Conservation (phyloP, 2,797 vertebrate species). For the Acanthiza pusilla region DNA sequence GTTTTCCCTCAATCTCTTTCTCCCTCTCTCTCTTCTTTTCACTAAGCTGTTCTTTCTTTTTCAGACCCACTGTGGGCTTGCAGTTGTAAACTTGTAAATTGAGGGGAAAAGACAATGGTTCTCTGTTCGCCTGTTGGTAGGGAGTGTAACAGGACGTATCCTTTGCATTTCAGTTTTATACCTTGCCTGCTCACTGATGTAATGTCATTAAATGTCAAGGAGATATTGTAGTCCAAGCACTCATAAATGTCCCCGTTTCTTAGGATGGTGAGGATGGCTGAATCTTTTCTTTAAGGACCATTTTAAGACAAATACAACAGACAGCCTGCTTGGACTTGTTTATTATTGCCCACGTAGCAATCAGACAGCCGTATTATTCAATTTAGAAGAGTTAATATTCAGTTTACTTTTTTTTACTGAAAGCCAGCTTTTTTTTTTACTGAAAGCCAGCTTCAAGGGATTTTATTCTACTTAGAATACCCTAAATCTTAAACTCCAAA, state of each 20-base stretch:
- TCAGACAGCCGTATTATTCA: background rate
- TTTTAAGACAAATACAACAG: background rate
- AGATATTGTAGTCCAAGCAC: background rate
- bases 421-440: background rate
- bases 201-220: background rate
- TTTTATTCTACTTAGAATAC: background rate
- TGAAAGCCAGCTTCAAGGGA: background rate
- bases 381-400: background rate
- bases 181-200: background rate
- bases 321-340: background rate
- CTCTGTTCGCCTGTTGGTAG: background rate
- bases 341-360: background rate
- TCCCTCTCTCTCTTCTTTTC: accelerated
- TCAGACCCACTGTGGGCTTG: background rate
- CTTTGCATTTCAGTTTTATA: background rate
- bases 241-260: background rate
- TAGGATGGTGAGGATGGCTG: background rate
- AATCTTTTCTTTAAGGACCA: background rate
- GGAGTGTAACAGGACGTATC: background rate
- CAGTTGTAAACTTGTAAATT: background rate
- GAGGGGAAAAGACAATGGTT: background rate
- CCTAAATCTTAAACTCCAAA: background rate
- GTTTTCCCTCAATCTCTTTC: background rate
- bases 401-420: background rate
- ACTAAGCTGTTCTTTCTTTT: background rate